Conservation (phyloP, 2,888 invertebrate species). For the Desoria tigrina region DNA sequence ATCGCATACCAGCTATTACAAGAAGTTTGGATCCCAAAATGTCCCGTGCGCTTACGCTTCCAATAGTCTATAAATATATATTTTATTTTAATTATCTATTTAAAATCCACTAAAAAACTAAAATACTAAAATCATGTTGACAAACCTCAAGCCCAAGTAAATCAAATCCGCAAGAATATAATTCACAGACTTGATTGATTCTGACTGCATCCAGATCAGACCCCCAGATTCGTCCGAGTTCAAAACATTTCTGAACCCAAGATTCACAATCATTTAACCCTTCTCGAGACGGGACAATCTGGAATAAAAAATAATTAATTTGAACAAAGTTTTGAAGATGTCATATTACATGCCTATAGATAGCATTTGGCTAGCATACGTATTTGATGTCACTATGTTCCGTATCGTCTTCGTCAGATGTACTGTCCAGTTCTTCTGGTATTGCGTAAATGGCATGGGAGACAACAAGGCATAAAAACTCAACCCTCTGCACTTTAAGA, state of each 20-base stretch:
- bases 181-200: constrained; percentile 72
- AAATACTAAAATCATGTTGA: constrained; percentile 9
- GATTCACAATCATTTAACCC: constrained; percentile 60
- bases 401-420: constrained; percentile 12
- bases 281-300: constrained; percentile 43
- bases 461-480: constrained; percentile 73
- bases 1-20: constrained; percentile 76
- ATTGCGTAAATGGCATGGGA: constrained; percentile 74
- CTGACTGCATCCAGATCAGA: constrained; percentile 72
- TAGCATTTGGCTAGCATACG: neutral
- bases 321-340: neutral
- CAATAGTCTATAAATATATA: constrained; percentile 61
- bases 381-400: neutral
- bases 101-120: no score
- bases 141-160: constrained; percentile 65
- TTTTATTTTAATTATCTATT: neutral
- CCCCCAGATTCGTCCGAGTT: constrained; percentile 75
- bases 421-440: constrained; percentile 54
- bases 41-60: constrained; percentile 69
- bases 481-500: constrained; percentile 67
- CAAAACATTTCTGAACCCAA: constrained; percentile 74
- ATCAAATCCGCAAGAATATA: constrained; percentile 65
- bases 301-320: constrained; percentile 4
- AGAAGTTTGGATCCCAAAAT: constrained; percentile 71
- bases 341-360: neutral